Percentiles rank a stretch among this genome's conserved stretches.
Conservation (phyloP, 2,797 vertebrate species). For the Phrynocephalus guinanensis region DNA sequence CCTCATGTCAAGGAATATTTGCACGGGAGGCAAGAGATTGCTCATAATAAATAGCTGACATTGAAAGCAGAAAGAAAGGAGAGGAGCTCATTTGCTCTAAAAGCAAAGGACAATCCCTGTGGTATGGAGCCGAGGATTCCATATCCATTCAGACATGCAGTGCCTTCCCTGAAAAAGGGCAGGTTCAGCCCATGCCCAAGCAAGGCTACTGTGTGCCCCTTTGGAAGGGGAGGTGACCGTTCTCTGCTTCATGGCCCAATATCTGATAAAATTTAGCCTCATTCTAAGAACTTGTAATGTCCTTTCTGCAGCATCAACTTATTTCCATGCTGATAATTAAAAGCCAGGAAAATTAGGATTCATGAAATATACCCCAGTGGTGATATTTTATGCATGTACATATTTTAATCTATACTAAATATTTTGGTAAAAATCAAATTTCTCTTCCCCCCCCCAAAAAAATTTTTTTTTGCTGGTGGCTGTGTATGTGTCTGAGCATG, state of each 20-base stretch:
- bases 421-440: too few species aligned
- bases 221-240: background rate
- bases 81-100: constrained; percentile 4
- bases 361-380: background rate
- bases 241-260: background rate
- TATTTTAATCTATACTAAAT: too few species aligned
- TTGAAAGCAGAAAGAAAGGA: constrained; percentile 38
- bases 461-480: too few species aligned
- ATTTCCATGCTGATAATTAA: background rate
- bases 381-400: background rate
- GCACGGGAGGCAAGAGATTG: constrained; percentile 39
- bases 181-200: background rate
- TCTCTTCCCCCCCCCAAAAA: too few species aligned
- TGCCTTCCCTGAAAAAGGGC: constrained; percentile 44
- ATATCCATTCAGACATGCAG: constrained; percentile 40
- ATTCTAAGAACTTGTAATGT: background rate
- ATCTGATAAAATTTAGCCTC: background rate
- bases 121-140: constrained; percentile 15
- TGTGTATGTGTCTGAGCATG: too few species aligned
- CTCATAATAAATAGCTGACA: constrained; percentile 29
- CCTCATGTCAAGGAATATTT: constrained; percentile 44
- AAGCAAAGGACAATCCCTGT: background rate
- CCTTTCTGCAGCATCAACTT: background rate
- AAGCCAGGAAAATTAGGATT: background rate
- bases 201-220: background rate